These are phyloP conservation scores for Strigops habroptila DNA, from an alignment of 2,113 vertebrate genomes.

Conservation along the genomic window DNA sequence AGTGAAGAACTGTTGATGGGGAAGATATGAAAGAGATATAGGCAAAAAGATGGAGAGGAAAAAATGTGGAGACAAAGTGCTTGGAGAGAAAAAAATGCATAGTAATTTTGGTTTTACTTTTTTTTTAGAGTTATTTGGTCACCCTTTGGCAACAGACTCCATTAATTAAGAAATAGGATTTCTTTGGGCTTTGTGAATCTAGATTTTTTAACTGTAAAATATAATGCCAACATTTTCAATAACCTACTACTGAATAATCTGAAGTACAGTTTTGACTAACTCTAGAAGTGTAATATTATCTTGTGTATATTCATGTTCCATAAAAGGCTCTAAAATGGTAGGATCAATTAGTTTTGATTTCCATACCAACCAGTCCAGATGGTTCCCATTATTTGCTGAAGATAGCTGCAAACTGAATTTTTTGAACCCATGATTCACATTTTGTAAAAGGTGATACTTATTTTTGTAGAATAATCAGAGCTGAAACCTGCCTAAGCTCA, in stretches of 20 bases:
- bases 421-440: slow-evolving; percentile 32
- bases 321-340: slow-evolving; percentile 54
- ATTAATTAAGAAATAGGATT: not conserved
- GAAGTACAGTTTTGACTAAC: slow-evolving; percentile 51
- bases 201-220: not conserved
- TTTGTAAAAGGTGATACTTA: not conserved
- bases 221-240: not conserved
- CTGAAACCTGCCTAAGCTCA: not conserved
- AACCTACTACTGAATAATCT: slow-evolving; percentile 13
- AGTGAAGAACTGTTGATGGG: not conserved
- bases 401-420: slow-evolving; percentile 52
- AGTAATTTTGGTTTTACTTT: not conserved
- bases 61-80: not conserved
- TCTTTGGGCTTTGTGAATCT: not conserved
- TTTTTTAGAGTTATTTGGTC: not conserved
- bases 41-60: not conserved
- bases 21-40: not conserved
- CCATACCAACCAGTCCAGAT: slow-evolving; percentile 62
- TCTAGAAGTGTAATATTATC: slow-evolving; percentile 53
- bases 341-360: slow-evolving; percentile 68
- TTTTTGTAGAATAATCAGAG: not conserved
- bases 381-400: slow-evolving; percentile 61
- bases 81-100: not conserved
- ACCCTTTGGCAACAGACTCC: not conserved
- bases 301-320: slow-evolving; percentile 60